Evolutionary conservation across 2,113 vertebrate species (phyloP).

Genomic region (Misgurnus anguillicaudatus): DNA sequence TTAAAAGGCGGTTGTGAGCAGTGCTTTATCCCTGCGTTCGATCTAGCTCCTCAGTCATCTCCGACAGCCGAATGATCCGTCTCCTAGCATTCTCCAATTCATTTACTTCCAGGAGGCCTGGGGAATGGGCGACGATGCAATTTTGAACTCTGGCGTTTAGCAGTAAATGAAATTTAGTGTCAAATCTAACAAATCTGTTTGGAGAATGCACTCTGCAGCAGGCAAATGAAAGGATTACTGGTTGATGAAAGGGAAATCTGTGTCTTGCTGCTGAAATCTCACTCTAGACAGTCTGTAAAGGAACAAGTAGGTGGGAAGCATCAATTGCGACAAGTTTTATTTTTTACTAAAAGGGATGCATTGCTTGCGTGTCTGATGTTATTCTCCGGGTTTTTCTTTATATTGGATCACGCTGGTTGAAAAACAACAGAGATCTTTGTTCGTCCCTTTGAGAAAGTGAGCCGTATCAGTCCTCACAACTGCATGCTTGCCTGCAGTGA

Average conservation of each 20-base stretch:
- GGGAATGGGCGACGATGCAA: slow-evolving; percentile 50
- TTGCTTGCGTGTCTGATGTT: not conserved
- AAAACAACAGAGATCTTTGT: not conserved
- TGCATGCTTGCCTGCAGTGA: slow-evolving; percentile 39
- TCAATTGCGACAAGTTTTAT: slow-evolving; percentile 20
- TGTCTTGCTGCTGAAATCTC: slow-evolving; percentile 34
- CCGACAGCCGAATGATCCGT: slow-evolving; percentile 29
- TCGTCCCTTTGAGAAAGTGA: not conserved
- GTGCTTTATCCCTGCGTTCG: not conserved
- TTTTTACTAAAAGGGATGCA: not conserved
- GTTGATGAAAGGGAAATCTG: slow-evolving; percentile 48
- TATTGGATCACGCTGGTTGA: too few relatives aligned
- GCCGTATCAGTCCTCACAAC: not conserved
- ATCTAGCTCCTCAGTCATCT: slow-evolving; percentile 5
- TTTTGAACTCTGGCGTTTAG: slow-evolving; percentile 55
- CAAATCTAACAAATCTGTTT: slow-evolving; percentile 54
- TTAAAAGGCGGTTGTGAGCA: not conserved
- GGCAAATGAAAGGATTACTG: slow-evolving; percentile 53
- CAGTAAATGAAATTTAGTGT: slow-evolving; percentile 62
- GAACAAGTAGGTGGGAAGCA: slow-evolving; percentile 17
- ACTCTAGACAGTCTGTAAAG: slow-evolving; percentile 27
- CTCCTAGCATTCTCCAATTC: slow-evolving; percentile 40
- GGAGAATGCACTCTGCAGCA: slow-evolving; percentile 37
- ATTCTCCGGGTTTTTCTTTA: too few relatives aligned
- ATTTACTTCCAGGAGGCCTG: slow-evolving; percentile 38